Conservation (phyloP, 1,140 invertebrate species). For the Habropoda laboriosa region DNA sequence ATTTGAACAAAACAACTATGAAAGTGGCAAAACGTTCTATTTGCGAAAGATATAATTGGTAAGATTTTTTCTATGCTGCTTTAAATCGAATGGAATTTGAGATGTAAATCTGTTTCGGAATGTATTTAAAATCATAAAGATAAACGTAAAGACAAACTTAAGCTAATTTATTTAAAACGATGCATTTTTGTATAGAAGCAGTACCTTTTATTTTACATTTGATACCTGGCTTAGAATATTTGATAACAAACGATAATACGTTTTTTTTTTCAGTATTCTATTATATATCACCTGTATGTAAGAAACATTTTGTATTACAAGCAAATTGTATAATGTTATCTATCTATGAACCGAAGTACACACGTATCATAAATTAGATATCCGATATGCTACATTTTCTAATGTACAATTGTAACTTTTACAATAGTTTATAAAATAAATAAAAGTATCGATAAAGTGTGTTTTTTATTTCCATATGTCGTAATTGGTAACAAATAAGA, state of each 20-base stretch:
- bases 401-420: conserved; percentile 71
- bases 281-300: conserved; percentile 47
- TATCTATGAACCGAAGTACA: conserved; percentile 41
- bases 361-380: conserved; percentile 57
- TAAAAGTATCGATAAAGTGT: conserved; percentile 55
- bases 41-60: neutral
- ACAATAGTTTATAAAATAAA: conserved; percentile 73
- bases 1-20: neutral
- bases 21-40: conserved; percentile 21
- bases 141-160: neutral
- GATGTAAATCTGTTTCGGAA: neutral
- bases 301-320: conserved; percentile 54
- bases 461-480: neutral
- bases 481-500: neutral
- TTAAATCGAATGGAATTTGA: conserved; percentile 13
- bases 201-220: conserved; percentile 45
- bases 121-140: conserved; percentile 4
- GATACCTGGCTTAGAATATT: conserved; percentile 45
- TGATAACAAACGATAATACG: conserved; percentile 23
- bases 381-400: conserved; percentile 63
- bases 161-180: conserved; percentile 22
- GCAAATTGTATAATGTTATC: conserved; percentile 37
- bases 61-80: conserved; percentile 11
- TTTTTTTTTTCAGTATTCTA: conserved; percentile 43
- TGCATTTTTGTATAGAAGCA: conserved; percentile 55